Conservation (phyloP, 2,888 invertebrate genomes). For the Hirtodrosophila alboralis region DNA sequence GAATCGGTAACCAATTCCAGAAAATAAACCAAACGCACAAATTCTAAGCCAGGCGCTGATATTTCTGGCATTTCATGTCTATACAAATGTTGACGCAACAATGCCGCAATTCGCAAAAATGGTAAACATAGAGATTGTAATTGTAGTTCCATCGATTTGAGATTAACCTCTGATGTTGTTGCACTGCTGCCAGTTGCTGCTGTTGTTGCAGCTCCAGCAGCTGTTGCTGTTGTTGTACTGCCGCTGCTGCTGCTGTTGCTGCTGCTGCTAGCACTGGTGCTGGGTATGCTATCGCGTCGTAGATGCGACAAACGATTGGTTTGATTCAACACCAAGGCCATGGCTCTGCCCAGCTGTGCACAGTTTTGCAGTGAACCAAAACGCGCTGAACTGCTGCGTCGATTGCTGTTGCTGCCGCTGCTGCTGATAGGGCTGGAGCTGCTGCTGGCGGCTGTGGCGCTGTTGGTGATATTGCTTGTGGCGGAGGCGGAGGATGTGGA, state of each 20-base stretch:
- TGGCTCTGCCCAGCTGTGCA: slow-evolving; percentile 81
- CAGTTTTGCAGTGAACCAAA: slow-evolving; percentile 46
- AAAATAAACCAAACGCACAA: slow-evolving; percentile 90
- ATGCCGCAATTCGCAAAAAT: slow-evolving; percentile 92
- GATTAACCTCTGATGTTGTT: slow-evolving; percentile 73
- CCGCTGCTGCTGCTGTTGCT: slow-evolving; percentile 5
- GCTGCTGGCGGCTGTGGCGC: too few relatives aligned
- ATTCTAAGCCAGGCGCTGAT: slow-evolving; percentile 88
- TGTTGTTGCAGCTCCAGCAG: slow-evolving; percentile 18
- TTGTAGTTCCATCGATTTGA: slow-evolving; percentile 85
- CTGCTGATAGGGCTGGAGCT: background rate
- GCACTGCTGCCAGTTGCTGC: slow-evolving; percentile 14
- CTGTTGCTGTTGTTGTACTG: background rate
- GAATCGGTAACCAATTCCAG: slow-evolving; percentile 89
- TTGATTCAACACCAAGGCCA: slow-evolving; percentile 82
- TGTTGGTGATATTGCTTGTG: slow-evolving; percentile 1
- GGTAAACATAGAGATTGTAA: slow-evolving; percentile 92
- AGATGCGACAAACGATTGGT: slow-evolving; percentile 81
- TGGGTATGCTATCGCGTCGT: slow-evolving; percentile 81
- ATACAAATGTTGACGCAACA: slow-evolving; percentile 93
- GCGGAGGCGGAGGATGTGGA: slow-evolving; percentile 1
- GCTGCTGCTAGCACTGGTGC: slow-evolving; percentile 42
- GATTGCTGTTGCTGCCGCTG: slow-evolving; percentile 17
- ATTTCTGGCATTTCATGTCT: slow-evolving; percentile 90
- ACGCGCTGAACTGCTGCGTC: slow-evolving; percentile 56